These are phyloP conservation scores for Bathybates hornii DNA, from an alignment of 2,113 vertebrate species.

Conservation along the genomic window DNA sequence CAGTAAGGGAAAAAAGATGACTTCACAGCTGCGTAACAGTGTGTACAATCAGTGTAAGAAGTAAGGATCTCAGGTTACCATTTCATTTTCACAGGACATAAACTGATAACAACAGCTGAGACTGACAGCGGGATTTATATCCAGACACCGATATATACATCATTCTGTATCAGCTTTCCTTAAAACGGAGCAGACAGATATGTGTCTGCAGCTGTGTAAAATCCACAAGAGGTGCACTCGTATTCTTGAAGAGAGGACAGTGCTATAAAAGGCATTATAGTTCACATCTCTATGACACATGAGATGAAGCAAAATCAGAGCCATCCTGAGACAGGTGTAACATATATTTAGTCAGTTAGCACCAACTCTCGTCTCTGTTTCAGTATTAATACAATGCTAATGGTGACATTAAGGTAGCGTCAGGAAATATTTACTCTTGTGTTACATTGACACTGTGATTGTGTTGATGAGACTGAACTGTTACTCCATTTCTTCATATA, in stretches of 20 bases:
- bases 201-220: slow-evolving; percentile 46
- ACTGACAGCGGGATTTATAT: slow-evolving; percentile 56
- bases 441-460: neutral
- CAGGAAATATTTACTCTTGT: neutral
- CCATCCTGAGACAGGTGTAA: neutral
- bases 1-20: neutral
- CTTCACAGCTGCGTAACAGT: slow-evolving; percentile 30
- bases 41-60: slow-evolving; percentile 33
- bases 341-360: neutral
- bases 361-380: neutral
- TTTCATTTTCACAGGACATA: slow-evolving; percentile 49
- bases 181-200: slow-evolving; percentile 19
- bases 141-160: slow-evolving; percentile 48
- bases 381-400: slow-evolving; percentile 2
- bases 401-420: neutral
- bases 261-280: neutral
- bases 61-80: slow-evolving; percentile 52
- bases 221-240: slow-evolving; percentile 15
- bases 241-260: neutral
- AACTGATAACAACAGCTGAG: slow-evolving; percentile 58
- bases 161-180: slow-evolving; percentile 36
- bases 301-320: neutral
- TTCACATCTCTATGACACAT: neutral
- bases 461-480: neutral
- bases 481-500: neutral